Percentiles rank a stretch among this genome's conserved stretches.
Conservation (phyloP, 2,888 invertebrate species). For the Stenoptilia bipunctidactyla region DNA sequence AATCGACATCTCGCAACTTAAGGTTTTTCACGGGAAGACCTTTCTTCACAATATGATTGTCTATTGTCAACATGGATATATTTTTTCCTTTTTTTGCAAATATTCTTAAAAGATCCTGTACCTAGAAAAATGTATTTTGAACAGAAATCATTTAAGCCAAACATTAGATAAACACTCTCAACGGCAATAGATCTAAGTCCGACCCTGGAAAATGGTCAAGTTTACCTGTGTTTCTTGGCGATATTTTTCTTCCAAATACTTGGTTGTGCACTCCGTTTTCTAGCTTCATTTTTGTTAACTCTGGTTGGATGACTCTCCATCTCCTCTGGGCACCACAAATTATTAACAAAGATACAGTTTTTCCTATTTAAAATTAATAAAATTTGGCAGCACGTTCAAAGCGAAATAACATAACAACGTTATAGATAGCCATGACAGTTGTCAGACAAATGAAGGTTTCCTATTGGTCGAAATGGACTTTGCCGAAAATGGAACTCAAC, state of each 20-base stretch:
- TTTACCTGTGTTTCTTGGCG: constrained; percentile 3
- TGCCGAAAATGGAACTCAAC: too few relatives aligned
- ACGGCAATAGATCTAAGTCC: not conserved
- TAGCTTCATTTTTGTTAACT: constrained; percentile 3
- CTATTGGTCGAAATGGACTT: constrained; percentile 5
- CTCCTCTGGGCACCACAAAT: constrained; percentile 2
- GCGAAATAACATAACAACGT: constrained; percentile 1
- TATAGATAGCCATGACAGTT: constrained; percentile 1
- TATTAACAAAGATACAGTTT: not conserved
- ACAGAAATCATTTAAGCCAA: too few relatives aligned
- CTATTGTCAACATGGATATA: constrained; percentile 1
- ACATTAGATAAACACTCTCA: too few relatives aligned
- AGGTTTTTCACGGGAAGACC: constrained; percentile 1
- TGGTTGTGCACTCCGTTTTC: constrained; percentile 3
- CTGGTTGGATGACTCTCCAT: constrained; percentile 3
- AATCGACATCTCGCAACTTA: constrained; percentile 3
- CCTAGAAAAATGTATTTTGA: too few relatives aligned
- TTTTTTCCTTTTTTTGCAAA: constrained; percentile 2
- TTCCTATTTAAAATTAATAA: constrained; percentile 1
- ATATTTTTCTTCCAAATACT: constrained; percentile 4
- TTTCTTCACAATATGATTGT: not conserved
- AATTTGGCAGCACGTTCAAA: constrained; percentile 2
- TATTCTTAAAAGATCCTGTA: constrained; percentile 2
- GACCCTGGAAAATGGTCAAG: constrained; percentile 2
- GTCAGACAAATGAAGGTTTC: constrained; percentile 3